Conservation (phyloP, 2,113 vertebrate genomes). For the Columbina picui region DNA sequence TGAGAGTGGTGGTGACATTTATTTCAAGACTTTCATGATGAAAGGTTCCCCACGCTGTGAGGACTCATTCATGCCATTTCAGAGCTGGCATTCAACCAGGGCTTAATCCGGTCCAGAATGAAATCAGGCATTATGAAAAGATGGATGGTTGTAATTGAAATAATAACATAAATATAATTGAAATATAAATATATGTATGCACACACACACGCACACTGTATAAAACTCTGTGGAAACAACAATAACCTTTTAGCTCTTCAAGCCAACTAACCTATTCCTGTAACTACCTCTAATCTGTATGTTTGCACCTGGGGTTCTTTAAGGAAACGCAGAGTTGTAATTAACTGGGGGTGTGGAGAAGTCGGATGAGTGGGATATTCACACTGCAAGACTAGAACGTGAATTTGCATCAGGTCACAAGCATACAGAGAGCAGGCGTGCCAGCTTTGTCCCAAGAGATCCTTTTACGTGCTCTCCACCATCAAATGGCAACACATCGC, state of each 20-base stretch:
- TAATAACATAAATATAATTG: conserved; percentile 74
- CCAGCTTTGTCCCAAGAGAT: conserved; percentile 16
- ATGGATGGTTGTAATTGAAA: conserved; percentile 69
- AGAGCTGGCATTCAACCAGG: conserved; percentile 53
- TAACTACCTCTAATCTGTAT: conserved; percentile 46
- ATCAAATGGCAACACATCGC: conserved; percentile 25
- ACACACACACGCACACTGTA: conserved; percentile 40
- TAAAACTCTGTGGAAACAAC: conserved; percentile 36
- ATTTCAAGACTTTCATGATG: conserved; percentile 65
- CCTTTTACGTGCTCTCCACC: neutral
- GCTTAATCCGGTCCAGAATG: conserved; percentile 7
- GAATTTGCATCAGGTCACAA: conserved; percentile 50
- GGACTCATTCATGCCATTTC: conserved; percentile 63
- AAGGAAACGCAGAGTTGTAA: conserved; percentile 64
- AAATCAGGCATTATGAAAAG: conserved; percentile 63
- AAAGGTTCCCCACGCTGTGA: conserved; percentile 50
- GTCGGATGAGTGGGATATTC: conserved; percentile 66
- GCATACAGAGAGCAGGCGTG: neutral
- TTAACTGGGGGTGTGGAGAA: conserved; percentile 55
- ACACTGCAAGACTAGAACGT: neutral
- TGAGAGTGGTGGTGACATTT: conserved; percentile 58
- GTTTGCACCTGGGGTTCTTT: conserved; percentile 67
- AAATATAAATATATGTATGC: conserved; percentile 61
- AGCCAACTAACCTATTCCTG: conserved; percentile 58
- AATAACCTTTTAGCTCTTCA: conserved; percentile 62